A percentile compares a stretch with the other conserved stretches of the same genome.
Conservation (phyloP, 2,888 invertebrate genomes). For the Lamproptera curius region DNA sequence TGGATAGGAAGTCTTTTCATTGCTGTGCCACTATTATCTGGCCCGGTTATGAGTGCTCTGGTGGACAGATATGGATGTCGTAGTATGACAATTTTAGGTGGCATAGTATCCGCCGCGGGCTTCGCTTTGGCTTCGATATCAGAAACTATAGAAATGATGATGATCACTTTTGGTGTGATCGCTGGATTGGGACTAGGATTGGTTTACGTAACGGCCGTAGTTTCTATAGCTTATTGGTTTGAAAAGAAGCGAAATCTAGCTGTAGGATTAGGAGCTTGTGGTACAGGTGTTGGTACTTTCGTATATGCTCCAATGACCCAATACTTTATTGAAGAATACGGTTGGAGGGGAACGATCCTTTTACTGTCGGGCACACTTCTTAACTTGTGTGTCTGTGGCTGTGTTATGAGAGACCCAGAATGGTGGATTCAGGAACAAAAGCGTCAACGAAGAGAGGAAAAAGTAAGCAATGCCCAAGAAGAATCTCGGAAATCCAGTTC, state of each 20-base stretch:
- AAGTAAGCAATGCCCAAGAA: conserved; percentile 32
- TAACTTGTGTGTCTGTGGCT: conserved; percentile 91
- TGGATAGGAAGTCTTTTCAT: conserved; percentile 95
- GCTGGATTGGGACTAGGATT: conserved; percentile 90
- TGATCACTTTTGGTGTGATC: conserved; percentile 90
- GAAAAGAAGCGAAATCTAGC: conserved; percentile 92
- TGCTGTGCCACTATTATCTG: conserved; percentile 90
- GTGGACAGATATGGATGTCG: conserved; percentile 92
- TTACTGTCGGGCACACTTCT: conserved; percentile 90
- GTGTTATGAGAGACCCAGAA: conserved; percentile 92
- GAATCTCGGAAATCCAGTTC: conserved; percentile 70
- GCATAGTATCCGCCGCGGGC: conserved; percentile 84
- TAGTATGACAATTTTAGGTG: conserved; percentile 86
- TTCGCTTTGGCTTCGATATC: conserved; percentile 86
- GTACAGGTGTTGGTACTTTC: conserved; percentile 93
- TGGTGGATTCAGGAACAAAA: conserved; percentile 85
- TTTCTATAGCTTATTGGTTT: conserved; percentile 95
- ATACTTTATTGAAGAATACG: conserved; percentile 85
- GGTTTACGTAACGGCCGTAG: conserved; percentile 93
- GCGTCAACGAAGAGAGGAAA: conserved; percentile 47
- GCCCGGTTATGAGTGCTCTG: conserved; percentile 90
- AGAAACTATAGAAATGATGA: conserved; percentile 86
- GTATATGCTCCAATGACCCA: conserved; percentile 92
- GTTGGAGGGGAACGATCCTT: conserved; percentile 91
- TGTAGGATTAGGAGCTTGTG: conserved; percentile 91